Base-by-base conservation (phyloP, 2,113 vertebrate species). In the Falco punctatus region DNA sequence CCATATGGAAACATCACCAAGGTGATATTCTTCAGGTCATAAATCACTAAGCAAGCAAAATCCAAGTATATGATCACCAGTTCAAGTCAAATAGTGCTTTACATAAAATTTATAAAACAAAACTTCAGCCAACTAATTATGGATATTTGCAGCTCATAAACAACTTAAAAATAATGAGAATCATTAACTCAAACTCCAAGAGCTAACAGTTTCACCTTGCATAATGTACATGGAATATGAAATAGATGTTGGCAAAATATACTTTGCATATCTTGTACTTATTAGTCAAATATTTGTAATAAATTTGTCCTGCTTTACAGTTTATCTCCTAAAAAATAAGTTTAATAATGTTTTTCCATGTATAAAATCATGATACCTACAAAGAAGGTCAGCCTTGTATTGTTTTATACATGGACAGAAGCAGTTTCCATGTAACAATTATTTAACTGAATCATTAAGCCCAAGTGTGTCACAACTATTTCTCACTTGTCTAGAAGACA, bases 111-210 rank as follows among this genome's bases (percentile, higher is more conserved):
- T 61, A 73, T 66, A 52, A 93, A 93, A 86, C 2, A 4, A 83
- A 94, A 52, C 35, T 19, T 92, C 59, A 65, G 54, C 24, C n/a
- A 88, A 73, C 72, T 91, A 42, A 72, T 69, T 57, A 89, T 16
- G 33, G 22, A 52, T 73, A 81, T 71, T 70, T 96, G 46, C 26
- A 44, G 35, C 17, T 95, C 57, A 59, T 67, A 83, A 92, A 86
- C 7, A 40, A 51, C 70, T 82, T 84, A 46, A 59, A 89, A 96
- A 93, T 83, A 82, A 93, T 71, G 19, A 91, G 61, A 85, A 82
- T 71, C 44, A 90, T 92, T 96, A 91, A 40, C 24, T 51, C 2
- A 0, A 75, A 86, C 15, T 77, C 75, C 48, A 69, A 85, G 77
- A 86, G 8, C 54, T 92, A 94, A 85, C 52, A 78, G 35, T 58